These are phyloP conservation scores for Gavialis gangeticus DNA, from an alignment of 2,113 vertebrate genomes.

Conservation along the genomic window DNA sequence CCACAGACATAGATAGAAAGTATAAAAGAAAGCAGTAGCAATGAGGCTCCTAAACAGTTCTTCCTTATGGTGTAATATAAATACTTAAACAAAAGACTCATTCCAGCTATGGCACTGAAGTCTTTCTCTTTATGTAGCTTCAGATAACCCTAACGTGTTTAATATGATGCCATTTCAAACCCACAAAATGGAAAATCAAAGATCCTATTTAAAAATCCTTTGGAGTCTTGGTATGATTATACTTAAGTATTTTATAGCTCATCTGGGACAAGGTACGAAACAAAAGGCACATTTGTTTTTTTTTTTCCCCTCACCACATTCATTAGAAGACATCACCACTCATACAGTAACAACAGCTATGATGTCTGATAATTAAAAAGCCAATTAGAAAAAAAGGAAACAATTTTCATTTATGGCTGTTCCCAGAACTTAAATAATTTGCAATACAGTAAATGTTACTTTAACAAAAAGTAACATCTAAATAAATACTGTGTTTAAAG, in stretches of 20 bases:
- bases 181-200: not conserved
- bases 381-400: not conserved
- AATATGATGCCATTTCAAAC: not conserved
- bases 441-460: not conserved
- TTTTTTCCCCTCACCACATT: not conserved
- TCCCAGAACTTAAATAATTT: not conserved
- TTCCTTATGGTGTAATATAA: slow-evolving; percentile 35
- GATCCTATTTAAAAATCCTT: not conserved
- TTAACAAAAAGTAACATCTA: no score
- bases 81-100: not conserved
- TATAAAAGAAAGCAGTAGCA: not conserved
- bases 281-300: not conserved
- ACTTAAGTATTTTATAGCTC: not conserved
- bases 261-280: not conserved
- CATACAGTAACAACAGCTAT: not conserved
- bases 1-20: not conserved
- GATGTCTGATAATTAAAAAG: not conserved
- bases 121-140: not conserved
- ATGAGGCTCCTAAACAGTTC: not conserved
- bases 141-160: not conserved
- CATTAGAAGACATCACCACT: not conserved
- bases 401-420: not conserved
- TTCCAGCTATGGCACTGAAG: not conserved
- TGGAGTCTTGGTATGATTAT: not conserved
- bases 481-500: not conserved